Evolutionary conservation across 2,888 invertebrate genomes (phyloP).

Genomic region (Tolmerus cingulatus): DNA sequence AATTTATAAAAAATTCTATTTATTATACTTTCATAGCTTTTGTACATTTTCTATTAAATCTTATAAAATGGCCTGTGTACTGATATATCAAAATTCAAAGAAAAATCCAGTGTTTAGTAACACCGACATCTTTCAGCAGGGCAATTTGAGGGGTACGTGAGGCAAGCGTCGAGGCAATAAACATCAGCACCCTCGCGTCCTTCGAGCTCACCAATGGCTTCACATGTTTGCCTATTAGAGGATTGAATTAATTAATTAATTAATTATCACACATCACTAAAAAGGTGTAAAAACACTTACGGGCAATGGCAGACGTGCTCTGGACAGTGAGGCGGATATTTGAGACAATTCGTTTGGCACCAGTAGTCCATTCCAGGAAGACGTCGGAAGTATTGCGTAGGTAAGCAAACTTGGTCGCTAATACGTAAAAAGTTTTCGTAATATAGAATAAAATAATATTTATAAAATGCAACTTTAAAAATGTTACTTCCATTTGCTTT

Average conservation of each 20-base stretch:
- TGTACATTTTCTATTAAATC: slow-evolving; percentile 24
- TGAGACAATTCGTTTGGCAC: slow-evolving; percentile 86
- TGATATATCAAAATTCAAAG: not conserved
- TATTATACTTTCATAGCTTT: not conserved
- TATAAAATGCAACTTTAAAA: not conserved
- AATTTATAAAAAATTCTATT: not conserved
- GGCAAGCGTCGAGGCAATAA: slow-evolving; percentile 86
- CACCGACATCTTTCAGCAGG: slow-evolving; percentile 77
- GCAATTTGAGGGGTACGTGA: slow-evolving; percentile 78
- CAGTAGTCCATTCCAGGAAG: slow-evolving; percentile 82
- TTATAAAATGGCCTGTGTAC: not conserved
- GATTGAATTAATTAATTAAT: not conserved
- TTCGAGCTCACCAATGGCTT: slow-evolving; percentile 78
- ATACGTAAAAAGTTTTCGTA: slow-evolving; percentile 15
- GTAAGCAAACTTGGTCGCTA: slow-evolving; percentile 83
- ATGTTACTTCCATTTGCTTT: not conserved
- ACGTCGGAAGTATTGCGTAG: slow-evolving; percentile 69
- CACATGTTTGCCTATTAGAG: slow-evolving; percentile 76
- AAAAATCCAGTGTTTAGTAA: slow-evolving; percentile 62
- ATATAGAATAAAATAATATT: not conserved
- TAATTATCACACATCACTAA: not conserved
- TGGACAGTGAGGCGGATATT: slow-evolving; percentile 88
- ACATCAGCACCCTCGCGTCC: slow-evolving; percentile 80
- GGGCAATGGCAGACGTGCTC: slow-evolving; percentile 79
- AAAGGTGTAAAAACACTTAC: slow-evolving; percentile 68